Conservation (phyloP, 2,888 invertebrate genomes). For the Melanargia galathea region DNA sequence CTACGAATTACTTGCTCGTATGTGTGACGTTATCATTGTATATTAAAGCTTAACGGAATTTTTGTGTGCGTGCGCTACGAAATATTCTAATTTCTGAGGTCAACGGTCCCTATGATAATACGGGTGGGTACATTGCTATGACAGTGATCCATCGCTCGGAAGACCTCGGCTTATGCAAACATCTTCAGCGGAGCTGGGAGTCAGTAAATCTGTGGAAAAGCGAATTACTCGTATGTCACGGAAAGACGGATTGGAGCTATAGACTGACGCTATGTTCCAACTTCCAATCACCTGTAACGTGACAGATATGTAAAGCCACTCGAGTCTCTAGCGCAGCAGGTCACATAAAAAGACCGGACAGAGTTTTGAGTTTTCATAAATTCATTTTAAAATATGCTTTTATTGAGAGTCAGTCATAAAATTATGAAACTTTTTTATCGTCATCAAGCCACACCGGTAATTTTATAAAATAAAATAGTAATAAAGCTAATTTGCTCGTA, state of each 20-base stretch:
- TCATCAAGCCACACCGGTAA: no score
- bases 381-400: no score
- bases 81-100: constrained; percentile 54
- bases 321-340: constrained; percentile 3
- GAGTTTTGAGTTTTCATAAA: no score
- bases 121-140: constrained; percentile 58
- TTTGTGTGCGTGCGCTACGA: constrained; percentile 62
- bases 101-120: constrained; percentile 73
- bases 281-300: constrained; percentile 30
- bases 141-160: constrained; percentile 77
- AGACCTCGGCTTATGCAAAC: constrained; percentile 73
- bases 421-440: no score
- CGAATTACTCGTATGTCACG: constrained; percentile 59
- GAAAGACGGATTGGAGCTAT: constrained; percentile 57
- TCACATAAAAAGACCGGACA: not conserved
- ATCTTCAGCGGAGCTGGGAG: constrained; percentile 55
- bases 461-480: no score
- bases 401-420: no score
- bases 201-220: constrained; percentile 60
- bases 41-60: constrained; percentile 49
- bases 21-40: constrained; percentile 63
- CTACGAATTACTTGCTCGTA: constrained; percentile 50
- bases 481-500: no score
- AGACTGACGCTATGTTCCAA: constrained; percentile 30
- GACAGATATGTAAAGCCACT: constrained; percentile 25